These are phyloP conservation scores for Echinometra lucunter DNA, from an alignment of 53 echinoderm and acorn worm species.

Conservation along the genomic window DNA sequence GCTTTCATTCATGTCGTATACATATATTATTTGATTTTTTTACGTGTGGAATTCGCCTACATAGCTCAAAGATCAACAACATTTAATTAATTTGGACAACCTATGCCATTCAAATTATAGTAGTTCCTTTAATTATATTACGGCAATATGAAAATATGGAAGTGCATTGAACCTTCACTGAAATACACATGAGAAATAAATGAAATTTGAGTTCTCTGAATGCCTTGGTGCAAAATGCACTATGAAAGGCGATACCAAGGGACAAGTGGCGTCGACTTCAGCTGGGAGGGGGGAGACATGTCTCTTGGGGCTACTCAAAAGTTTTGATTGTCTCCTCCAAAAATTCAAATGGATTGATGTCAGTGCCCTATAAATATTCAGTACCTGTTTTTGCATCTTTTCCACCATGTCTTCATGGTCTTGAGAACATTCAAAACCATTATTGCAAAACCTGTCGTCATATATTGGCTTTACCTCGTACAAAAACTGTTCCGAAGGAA, in stretches of 20 bases:
- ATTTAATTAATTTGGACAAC: background rate
- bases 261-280: background rate
- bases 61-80: background rate
- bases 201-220: background rate
- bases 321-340: background rate
- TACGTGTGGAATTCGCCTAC: background rate
- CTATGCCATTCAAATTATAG: background rate
- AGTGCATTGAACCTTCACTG: constrained; percentile 13
- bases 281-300: background rate
- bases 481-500: no score
- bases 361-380: background rate
- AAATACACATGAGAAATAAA: background rate
- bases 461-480: background rate
- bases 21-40: background rate
- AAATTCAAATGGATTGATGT: background rate
- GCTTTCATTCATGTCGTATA: background rate
- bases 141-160: background rate
- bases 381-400: background rate
- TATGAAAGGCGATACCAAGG: background rate
- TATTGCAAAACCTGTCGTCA: background rate
- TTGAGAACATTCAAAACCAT: background rate
- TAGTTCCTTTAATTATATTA: background rate
- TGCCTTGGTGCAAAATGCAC: background rate
- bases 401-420: background rate
- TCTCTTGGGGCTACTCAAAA: background rate